Conservation (phyloP, 2,888 invertebrate genomes). For the Sinodicranocentrus sp. region DNA sequence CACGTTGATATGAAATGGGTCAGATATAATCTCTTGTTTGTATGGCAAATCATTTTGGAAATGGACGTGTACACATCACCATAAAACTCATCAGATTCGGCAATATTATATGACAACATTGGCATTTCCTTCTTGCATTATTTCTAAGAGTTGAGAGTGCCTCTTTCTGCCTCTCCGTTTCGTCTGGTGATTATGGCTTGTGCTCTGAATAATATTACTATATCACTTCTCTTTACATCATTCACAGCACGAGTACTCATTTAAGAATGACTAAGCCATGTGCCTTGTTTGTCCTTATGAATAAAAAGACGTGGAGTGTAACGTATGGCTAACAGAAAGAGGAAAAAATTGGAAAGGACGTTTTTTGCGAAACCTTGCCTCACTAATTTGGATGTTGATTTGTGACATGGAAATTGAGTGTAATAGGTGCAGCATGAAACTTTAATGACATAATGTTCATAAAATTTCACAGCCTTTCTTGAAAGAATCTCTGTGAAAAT, state of each 20-base stretch:
- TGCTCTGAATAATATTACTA: conserved; percentile 40
- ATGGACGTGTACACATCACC: conserved; percentile 7
- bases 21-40: conserved; percentile 44
- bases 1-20: conserved; percentile 39
- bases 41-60: conserved; percentile 13
- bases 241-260: conserved; percentile 17
- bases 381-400: conserved; percentile 53
- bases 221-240: no score
- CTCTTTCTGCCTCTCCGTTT: background rate
- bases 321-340: conserved; percentile 7
- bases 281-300: conserved; percentile 10
- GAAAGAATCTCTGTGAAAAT: conserved; percentile 2
- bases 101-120: conserved; percentile 20
- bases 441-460: conserved; percentile 52
- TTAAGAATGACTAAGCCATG: conserved; percentile 6
- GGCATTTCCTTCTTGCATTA: conserved; percentile 43
- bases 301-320: no score
- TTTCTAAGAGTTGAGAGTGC: conserved; percentile 9
- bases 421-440: conserved; percentile 60
- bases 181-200: conserved; percentile 2
- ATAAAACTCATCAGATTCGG: conserved; percentile 10
- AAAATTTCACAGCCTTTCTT: conserved; percentile 35
- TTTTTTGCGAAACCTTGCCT: conserved; percentile 45
- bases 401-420: conserved; percentile 56
- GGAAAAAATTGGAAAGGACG: conserved; percentile 32